These are phyloP conservation scores for Apodemus speciosus DNA, from an alignment of 2,113 vertebrate species.

Conservation along the genomic window DNA sequence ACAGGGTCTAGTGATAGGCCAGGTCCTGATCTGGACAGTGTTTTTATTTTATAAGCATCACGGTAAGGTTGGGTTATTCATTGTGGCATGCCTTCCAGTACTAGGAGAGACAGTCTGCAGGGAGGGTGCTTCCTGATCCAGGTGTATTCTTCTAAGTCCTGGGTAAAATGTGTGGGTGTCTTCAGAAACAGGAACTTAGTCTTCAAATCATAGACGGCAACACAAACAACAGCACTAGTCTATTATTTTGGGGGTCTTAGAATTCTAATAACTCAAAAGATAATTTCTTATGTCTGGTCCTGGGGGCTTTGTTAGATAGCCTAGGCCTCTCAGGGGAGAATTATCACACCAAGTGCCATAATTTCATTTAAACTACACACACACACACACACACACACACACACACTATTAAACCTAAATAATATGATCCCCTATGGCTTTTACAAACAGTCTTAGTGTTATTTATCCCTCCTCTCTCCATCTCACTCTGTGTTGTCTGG, in stretches of 20 bases:
- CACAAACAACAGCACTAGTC: neutral
- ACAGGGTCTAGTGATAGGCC: neutral
- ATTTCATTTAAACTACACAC: neutral
- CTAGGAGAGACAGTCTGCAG: neutral
- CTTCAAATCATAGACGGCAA: neutral
- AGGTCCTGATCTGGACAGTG: neutral
- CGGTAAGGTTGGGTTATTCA: neutral
- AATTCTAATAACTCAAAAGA: neutral
- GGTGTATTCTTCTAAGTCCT: neutral
- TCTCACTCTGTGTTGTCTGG: neutral
- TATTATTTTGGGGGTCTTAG: neutral
- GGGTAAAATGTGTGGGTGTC: neutral
- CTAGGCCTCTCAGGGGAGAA: neutral
- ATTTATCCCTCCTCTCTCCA: neutral
- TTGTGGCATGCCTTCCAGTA: neutral
- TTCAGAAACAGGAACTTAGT: neutral
- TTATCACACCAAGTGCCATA: neutral
- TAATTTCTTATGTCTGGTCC: neutral
- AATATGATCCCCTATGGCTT: neutral
- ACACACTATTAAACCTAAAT: neutral
- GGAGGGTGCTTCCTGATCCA: neutral
- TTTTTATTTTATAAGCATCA: neutral
- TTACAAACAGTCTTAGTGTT: neutral
- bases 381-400: neutral
- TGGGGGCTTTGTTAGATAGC: neutral